Evolutionary conservation across 2,797 vertebrate genomes (phyloP), one percentile per base, ranked within the genome.

Genomic region (Podarcis siculus): DNA sequence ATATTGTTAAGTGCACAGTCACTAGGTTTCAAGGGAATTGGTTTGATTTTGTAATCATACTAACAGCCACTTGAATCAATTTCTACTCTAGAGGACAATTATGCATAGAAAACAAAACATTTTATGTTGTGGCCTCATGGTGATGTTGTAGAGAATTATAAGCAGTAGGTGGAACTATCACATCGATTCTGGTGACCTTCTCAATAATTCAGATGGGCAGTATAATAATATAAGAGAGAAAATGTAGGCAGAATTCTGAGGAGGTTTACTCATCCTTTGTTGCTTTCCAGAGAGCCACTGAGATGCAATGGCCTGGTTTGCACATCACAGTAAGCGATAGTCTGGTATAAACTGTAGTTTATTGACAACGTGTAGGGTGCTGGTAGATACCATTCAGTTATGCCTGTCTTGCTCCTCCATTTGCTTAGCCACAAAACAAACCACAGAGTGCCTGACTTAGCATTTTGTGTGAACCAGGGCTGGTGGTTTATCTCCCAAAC

Each of bases 41-140:
- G 27, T 80, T 90, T 87, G 71, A 83, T 85, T 89, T 89, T 87
- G 42, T 81, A 80, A 84, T 90, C 67, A 84, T 76, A 85, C 58
- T 81, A 80, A 72, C 79, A 79, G 39, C 37, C 58, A 79, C 55
- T 73, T 83, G n/a, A 84, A 90, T 87, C 81, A 76, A 76, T 75
- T 80, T 87, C 39, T 79, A 83, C 27, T 80, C 58, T 87, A 86
- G 32, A 81, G 13, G 27, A 76, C 10, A 69, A 80, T 66, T 76
- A 76, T 71, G 35, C 39, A 87, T 17, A 55, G 67, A 83, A 90
- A 87, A 89, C 71, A 42, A 85, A 87, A 80, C 58, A 85, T 81
- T 83, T 80, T 58, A 76, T 90, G 8, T 23, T 83, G 32, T 9
- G 71, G 37, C 8, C 15, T 61, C 45, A 27, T 42, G 49, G 67